phyloP scores from a whole-genome alignment of 2,797 vertebrate species.

The Myripristis murdjan region DNA sequence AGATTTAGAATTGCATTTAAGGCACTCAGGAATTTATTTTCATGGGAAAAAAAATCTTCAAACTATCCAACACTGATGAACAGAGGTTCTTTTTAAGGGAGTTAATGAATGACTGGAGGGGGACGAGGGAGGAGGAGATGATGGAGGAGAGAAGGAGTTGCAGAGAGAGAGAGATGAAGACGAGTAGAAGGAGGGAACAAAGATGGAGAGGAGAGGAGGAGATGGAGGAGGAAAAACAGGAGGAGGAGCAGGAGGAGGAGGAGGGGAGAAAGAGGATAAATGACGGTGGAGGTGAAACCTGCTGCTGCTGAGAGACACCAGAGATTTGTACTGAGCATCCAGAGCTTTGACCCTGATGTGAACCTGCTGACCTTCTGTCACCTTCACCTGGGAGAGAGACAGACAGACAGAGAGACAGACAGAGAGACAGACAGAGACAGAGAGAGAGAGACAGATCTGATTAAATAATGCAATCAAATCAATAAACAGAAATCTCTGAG shows the following conservation, averaged over 20 bases:
- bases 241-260: neutral
- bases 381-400: constrained; percentile 63
- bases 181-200: neutral
- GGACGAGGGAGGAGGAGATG: neutral
- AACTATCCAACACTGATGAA: no score
- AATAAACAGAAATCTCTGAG: neutral
- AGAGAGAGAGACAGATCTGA: neutral
- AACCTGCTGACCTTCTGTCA: constrained; percentile 76
- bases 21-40: no score
- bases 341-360: constrained; percentile 87
- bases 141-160: neutral
- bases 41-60: neutral
- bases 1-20: no score
- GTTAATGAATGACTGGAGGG: neutral
- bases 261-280: neutral
- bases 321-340: constrained; percentile 83
- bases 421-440: neutral
- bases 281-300: constrained; percentile 80
- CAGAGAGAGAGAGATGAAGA: neutral
- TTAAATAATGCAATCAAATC: no score
- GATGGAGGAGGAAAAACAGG: neutral
- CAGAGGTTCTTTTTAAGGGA: no score
- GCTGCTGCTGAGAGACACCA: constrained; percentile 86
- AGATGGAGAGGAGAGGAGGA: neutral
- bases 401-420: constrained; percentile 67